Percentiles rank a stretch among this genome's conserved stretches.
Evolutionary conservation across 2,113 vertebrate genomes (phyloP).

Genomic region (Microtus richardsoni): DNA sequence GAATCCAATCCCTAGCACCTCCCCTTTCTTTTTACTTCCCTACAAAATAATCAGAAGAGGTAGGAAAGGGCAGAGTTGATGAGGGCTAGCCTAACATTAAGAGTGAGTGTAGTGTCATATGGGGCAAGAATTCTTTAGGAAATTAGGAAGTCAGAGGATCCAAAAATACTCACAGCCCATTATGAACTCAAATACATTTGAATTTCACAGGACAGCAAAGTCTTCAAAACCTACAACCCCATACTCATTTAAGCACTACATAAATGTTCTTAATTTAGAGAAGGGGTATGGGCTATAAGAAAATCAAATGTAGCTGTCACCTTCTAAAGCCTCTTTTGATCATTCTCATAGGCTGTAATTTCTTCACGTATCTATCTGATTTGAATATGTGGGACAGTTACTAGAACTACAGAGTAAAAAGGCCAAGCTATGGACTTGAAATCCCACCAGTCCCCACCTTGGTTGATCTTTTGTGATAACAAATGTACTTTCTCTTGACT

Average conservation of each 20-base stretch:
- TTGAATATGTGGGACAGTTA: constrained; percentile 2
- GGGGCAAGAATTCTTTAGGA: neutral
- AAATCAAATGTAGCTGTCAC: neutral
- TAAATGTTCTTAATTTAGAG: constrained; percentile 12
- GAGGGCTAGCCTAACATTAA: neutral
- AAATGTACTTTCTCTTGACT: neutral
- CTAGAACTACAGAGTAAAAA: neutral
- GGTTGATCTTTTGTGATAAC: neutral
- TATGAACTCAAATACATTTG: constrained; percentile 15
- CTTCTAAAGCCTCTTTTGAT: neutral
- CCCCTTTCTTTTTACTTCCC: neutral
- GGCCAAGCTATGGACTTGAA: too few relatives aligned
- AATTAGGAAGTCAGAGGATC: constrained; percentile 38
- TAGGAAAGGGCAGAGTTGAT: neutral
- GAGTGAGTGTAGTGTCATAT: neutral
- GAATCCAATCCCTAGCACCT: neutral
- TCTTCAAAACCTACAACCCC: neutral
- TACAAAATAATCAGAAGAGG: neutral
- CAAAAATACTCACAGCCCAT: neutral
- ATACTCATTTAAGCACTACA: neutral
- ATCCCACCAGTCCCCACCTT: too few relatives aligned
- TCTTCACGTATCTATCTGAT: neutral
- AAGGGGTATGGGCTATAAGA: constrained; percentile 11
- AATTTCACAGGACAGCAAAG: constrained; percentile 14
- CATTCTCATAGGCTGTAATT: neutral